Percentiles rank a stretch among this genome's conserved stretches.
These are phyloP conservation scores for Zophobas morio DNA, from an alignment of 1,140 invertebrate species.

Conservation along the genomic window DNA sequence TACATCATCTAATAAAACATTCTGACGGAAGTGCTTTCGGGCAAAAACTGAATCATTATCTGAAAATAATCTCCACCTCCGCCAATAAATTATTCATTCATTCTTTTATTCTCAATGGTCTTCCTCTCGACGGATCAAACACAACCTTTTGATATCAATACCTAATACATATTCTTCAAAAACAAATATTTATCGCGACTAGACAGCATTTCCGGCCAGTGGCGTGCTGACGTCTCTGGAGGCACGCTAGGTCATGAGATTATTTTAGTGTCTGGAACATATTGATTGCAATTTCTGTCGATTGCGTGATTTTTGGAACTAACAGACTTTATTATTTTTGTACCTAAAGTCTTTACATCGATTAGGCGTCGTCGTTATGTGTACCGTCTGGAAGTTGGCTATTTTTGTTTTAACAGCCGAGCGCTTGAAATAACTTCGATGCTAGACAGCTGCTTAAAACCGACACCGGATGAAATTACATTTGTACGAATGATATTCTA, in stretches of 20 bases:
- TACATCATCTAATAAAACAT: no score
- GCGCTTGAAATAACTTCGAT: conserved; percentile 27
- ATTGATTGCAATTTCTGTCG: conserved; percentile 13
- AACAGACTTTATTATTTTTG: conserved; percentile 29
- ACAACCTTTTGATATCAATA: background rate
- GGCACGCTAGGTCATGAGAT: background rate
- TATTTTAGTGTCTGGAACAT: conserved; percentile 15
- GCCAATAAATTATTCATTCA: no score
- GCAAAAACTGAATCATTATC: background rate
- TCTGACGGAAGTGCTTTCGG: no score
- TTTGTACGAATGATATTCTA: conserved; percentile 7
- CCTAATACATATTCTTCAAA: background rate
- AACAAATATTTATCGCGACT: background rate
- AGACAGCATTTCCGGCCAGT: background rate
- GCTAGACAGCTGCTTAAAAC: conserved; percentile 31
- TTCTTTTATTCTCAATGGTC: no score
- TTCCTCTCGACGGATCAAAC: background rate
- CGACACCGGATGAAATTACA: conserved; percentile 38
- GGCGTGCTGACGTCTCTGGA: background rate
- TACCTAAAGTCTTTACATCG: conserved; percentile 16
- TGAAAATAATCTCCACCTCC: background rate
- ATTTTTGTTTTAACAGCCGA: conserved; percentile 34
- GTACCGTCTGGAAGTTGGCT: conserved; percentile 24
- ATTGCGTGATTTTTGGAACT: conserved; percentile 17
- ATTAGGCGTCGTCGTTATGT: conserved; percentile 30